phyloP scores from a whole-genome alignment of 2,888 invertebrate genomes.

The Ornithoptera alexandrae region DNA sequence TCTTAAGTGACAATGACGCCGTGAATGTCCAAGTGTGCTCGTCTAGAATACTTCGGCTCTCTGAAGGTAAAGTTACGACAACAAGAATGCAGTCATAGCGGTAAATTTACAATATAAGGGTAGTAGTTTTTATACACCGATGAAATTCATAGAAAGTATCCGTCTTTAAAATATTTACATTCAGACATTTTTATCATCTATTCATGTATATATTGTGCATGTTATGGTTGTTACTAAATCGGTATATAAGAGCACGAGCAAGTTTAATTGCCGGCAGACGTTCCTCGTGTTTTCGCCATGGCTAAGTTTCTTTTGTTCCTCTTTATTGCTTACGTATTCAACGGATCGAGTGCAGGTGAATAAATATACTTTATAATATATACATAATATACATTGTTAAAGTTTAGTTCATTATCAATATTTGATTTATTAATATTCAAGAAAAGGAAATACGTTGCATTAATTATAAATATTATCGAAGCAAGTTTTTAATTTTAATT shows the following conservation, averaged over 20 bases:
- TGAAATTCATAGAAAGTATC: not conserved
- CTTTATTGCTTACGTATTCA: constrained; percentile 4
- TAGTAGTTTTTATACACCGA: no score
- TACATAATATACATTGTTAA: not conserved
- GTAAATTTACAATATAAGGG: no score
- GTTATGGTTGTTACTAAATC: constrained; percentile 7
- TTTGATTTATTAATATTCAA: not conserved
- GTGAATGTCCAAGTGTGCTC: no score
- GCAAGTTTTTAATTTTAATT: not conserved
- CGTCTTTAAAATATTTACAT: not conserved
- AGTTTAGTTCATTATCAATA: not conserved
- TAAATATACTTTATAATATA: constrained; percentile 16
- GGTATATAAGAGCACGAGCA: constrained; percentile 23
- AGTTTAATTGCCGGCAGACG: constrained; percentile 23
- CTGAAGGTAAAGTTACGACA: no score
- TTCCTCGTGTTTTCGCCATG: constrained; percentile 13
- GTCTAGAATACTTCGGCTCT: not conserved
- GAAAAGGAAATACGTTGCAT: not conserved
- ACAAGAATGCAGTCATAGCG: no score
- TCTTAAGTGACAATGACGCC: no score
- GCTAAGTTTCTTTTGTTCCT: constrained; percentile 23
- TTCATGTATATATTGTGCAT: not conserved
- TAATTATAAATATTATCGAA: not conserved
- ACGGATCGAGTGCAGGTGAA: constrained; percentile 21
- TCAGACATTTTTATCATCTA: constrained; percentile 1